Evolutionary conservation across 2,797 vertebrate genomes (phyloP).

Genomic region (Prunella strophiata): DNA sequence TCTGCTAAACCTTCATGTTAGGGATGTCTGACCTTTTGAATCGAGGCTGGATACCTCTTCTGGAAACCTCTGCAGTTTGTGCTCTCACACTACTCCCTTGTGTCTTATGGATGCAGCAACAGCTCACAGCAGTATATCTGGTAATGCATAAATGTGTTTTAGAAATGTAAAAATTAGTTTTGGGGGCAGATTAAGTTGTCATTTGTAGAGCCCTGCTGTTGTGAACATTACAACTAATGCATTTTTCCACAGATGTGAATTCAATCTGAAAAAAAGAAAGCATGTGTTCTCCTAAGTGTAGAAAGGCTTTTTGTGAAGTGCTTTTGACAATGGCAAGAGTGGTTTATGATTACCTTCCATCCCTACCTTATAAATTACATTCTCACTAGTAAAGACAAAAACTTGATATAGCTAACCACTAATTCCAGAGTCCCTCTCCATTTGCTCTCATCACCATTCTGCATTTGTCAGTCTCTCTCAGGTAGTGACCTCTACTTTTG

Average conservation of each 20-base stretch:
- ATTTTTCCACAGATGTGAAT: background rate
- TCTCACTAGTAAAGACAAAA: conserved; percentile 14
- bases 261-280: background rate
- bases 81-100: background rate
- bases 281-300: background rate
- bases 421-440: background rate
- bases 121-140: background rate
- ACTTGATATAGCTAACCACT: background rate
- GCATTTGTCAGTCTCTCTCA: background rate
- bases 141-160: background rate
- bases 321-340: background rate
- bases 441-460: background rate
- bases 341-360: background rate
- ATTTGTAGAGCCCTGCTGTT: background rate
- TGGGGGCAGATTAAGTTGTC: background rate
- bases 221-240: background rate
- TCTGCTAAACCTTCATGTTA: background rate
- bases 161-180: background rate
- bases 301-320: background rate
- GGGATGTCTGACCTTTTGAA: background rate
- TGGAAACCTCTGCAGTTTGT: background rate
- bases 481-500: background rate
- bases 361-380: conserved; percentile 5
- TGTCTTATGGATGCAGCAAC: background rate
- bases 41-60: background rate